Evolutionary conservation across 1,140 invertebrate genomes (phyloP).

Genomic region (Hylaeus anthracinus): DNA sequence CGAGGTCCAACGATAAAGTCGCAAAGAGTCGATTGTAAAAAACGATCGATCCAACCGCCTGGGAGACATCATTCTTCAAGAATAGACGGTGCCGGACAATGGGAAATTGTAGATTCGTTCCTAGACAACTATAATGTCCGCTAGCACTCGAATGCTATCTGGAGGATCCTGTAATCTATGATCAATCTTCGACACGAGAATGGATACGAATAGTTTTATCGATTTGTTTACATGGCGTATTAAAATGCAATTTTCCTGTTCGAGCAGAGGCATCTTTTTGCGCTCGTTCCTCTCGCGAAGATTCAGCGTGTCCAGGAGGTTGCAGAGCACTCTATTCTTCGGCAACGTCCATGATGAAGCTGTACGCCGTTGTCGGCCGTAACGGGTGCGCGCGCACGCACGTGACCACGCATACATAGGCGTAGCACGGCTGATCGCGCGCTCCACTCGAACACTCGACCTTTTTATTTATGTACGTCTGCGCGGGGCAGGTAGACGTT

Average conservation of each 20-base stretch:
- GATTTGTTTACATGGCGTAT: slow-evolving; percentile 37
- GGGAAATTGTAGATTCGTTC: too few relatives aligned
- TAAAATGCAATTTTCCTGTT: slow-evolving; percentile 30
- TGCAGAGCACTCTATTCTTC: slow-evolving; percentile 32
- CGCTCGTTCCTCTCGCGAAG: neutral
- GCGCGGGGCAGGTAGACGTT: slow-evolving; percentile 75
- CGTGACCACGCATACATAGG: slow-evolving; percentile 47
- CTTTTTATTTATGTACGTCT: slow-evolving; percentile 75
- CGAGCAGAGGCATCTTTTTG: slow-evolving; percentile 10
- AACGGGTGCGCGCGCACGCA: slow-evolving; percentile 66
- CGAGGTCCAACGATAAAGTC: neutral
- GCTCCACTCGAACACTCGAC: slow-evolving; percentile 49
- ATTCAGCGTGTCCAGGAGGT: neutral
- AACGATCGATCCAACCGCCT: too few relatives aligned
- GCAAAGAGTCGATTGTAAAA: too few relatives aligned
- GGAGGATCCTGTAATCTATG: too few relatives aligned
- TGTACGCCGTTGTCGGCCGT: slow-evolving; percentile 47
- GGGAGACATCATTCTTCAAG: too few relatives aligned
- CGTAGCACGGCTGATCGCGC: slow-evolving; percentile 48
- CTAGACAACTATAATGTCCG: too few relatives aligned
- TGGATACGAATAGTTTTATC: slow-evolving; percentile 22
- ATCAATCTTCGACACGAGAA: neutral
- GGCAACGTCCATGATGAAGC: slow-evolving; percentile 70
- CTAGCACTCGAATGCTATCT: too few relatives aligned
- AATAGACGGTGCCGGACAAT: too few relatives aligned